Evolutionary conservation across 35 echinoderm and acorn worm species (phyloP).

Genomic region (Lytechinus variegatus): DNA sequence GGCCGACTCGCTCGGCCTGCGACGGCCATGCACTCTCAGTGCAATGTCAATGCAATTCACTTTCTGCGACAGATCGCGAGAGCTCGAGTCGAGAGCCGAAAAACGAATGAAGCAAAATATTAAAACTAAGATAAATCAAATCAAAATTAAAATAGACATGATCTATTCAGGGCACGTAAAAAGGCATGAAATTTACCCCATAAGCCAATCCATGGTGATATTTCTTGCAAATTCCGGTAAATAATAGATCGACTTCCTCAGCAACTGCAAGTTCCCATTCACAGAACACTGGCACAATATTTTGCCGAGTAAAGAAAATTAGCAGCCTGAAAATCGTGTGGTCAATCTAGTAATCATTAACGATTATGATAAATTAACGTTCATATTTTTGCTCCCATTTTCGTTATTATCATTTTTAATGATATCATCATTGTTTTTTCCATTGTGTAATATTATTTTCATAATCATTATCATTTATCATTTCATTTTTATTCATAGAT

Average conservation of each 20-base stretch:
- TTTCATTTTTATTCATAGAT: too few species aligned
- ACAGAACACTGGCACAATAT: neutral
- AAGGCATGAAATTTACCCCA: constrained; percentile 2
- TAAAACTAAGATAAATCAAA: neutral
- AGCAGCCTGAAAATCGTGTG: neutral
- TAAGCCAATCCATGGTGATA: neutral
- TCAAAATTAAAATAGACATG: neutral
- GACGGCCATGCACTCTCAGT: neutral
- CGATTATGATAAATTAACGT: neutral
- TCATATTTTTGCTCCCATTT: too few species aligned
- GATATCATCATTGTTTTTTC: too few species aligned
- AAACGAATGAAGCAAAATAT: neutral
- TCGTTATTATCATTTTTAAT: too few species aligned
- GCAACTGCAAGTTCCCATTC: neutral
- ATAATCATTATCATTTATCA: too few species aligned
- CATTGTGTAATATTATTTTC: too few species aligned
- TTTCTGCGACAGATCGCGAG: neutral
- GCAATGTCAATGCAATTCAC: neutral
- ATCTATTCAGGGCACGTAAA: neutral
- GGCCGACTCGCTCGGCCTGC: neutral
- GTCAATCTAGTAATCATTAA: neutral
- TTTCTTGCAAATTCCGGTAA: neutral
- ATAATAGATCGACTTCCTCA: neutral
- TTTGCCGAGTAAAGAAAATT: neutral
- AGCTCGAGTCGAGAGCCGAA: too few species aligned